Conservation (phyloP, 2,888 invertebrate genomes). For the Spodoptera littoralis region DNA sequence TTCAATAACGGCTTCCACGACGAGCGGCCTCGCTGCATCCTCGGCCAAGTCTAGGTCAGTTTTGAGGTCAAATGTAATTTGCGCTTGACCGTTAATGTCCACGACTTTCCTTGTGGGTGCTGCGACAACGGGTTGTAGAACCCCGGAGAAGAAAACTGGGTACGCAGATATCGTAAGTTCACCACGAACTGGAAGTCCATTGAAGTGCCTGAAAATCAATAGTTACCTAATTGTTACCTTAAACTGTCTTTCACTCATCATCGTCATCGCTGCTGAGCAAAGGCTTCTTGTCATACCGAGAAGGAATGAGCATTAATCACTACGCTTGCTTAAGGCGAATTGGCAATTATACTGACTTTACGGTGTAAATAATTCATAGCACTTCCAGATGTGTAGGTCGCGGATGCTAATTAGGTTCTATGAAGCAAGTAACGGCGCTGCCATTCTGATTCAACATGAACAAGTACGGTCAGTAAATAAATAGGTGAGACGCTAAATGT, state of each 20-base stretch:
- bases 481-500: slow-evolving; percentile 19
- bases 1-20: slow-evolving; percentile 96
- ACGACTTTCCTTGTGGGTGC: slow-evolving; percentile 92
- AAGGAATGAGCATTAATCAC: too few species aligned
- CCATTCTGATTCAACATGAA: slow-evolving; percentile 20
- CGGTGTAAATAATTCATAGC: neutral
- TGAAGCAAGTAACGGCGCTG: slow-evolving; percentile 21
- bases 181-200: slow-evolving; percentile 95
- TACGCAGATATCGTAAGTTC: slow-evolving; percentile 95
- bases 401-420: slow-evolving; percentile 28
- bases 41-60: slow-evolving; percentile 92
- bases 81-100: slow-evolving; percentile 90
- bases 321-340: neutral
- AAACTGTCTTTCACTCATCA: too few species aligned
- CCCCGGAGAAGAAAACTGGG: slow-evolving; percentile 93
- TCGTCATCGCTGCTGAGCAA: too few species aligned
- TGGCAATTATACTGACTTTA: neutral
- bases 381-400: slow-evolving; percentile 14
- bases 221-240: too few species aligned
- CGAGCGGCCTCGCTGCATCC: slow-evolving; percentile 94
- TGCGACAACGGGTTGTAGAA: slow-evolving; percentile 94
- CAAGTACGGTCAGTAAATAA: slow-evolving; percentile 13
- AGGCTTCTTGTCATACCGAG: too few species aligned
- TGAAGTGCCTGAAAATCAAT: slow-evolving; percentile 90
- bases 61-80: slow-evolving; percentile 93